phyloP scores from a whole-genome alignment of 1,140 invertebrate species.

The Leucophenga varia region DNA sequence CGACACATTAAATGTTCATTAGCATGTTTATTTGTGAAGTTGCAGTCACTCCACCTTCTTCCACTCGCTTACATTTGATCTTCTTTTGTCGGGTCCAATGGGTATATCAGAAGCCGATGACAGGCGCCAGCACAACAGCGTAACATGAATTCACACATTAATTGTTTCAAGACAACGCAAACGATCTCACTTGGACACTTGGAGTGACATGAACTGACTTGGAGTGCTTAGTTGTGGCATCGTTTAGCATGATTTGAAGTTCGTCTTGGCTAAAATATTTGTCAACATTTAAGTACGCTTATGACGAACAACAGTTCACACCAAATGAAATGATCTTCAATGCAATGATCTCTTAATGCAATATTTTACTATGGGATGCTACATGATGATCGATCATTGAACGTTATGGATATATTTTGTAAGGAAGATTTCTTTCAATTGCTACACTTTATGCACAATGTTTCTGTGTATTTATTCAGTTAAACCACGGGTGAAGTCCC shows the following conservation, averaged over 20 bases:
- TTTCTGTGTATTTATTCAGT: too few relatives aligned
- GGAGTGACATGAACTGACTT: background rate
- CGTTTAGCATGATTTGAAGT: too few relatives aligned
- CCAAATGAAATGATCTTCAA: conserved; percentile 26
- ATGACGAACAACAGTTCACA: conserved; percentile 52
- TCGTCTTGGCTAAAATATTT: conserved; percentile 45
- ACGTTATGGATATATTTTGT: too few relatives aligned
- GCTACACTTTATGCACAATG: too few relatives aligned
- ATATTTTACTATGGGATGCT: too few relatives aligned
- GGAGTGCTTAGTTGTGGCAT: conserved; percentile 4
- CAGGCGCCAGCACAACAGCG: conserved; percentile 45
- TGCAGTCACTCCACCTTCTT: conserved; percentile 19
- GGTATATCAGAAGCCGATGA: conserved; percentile 52
- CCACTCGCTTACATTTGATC: too few relatives aligned
- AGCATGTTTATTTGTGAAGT: conserved; percentile 50
- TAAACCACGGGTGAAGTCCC: conserved; percentile 51
- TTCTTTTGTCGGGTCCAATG: too few relatives aligned
- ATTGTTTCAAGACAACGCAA: conserved; percentile 51
- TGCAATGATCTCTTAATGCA: too few relatives aligned
- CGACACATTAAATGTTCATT: conserved; percentile 31
- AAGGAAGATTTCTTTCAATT: too few relatives aligned
- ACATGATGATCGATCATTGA: too few relatives aligned
- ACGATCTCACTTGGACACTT: conserved; percentile 4
- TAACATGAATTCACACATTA: conserved; percentile 52
- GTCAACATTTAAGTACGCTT: conserved; percentile 48